Conservation (phyloP, 2,888 invertebrate genomes). For the Orthosia gracilis region DNA sequence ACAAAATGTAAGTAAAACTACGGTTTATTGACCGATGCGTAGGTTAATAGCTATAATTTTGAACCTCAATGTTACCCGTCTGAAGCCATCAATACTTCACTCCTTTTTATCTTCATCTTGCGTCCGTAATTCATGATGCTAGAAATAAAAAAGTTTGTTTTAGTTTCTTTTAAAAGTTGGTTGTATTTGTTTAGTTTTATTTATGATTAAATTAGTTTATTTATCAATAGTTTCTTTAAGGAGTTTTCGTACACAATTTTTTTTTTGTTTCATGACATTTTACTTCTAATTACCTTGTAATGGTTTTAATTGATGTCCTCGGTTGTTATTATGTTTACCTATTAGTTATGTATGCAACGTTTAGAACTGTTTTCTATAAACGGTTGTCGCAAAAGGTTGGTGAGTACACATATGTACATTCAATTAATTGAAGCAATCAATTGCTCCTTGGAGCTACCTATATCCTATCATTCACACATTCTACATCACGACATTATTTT, state of each 20-base stretch:
- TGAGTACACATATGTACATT: not conserved
- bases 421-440: not conserved
- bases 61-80: conserved; percentile 8
- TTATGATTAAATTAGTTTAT: not conserved
- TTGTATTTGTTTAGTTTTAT: not conserved
- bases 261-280: not conserved
- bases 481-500: conserved; percentile 12
- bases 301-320: not conserved
- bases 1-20: conserved; percentile 81
- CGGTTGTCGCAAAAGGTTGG: not conserved
- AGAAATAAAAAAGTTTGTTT: conserved; percentile 31
- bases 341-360: conserved; percentile 1
- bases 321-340: conserved; percentile 30
- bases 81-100: conserved; percentile 9
- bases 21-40: conserved; percentile 60
- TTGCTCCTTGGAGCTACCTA: not conserved
- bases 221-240: not conserved
- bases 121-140: conserved; percentile 7
- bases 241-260: not conserved
- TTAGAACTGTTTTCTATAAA: not conserved
- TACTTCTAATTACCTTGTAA: conserved; percentile 5
- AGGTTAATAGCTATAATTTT: conserved; percentile 42
- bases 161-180: conserved; percentile 21
- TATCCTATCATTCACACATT: conserved; percentile 2
- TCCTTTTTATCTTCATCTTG: conserved; percentile 13